Base-by-base conservation (phyloP, 2,888 invertebrate genomes). In the Pandemis heparana region DNA sequence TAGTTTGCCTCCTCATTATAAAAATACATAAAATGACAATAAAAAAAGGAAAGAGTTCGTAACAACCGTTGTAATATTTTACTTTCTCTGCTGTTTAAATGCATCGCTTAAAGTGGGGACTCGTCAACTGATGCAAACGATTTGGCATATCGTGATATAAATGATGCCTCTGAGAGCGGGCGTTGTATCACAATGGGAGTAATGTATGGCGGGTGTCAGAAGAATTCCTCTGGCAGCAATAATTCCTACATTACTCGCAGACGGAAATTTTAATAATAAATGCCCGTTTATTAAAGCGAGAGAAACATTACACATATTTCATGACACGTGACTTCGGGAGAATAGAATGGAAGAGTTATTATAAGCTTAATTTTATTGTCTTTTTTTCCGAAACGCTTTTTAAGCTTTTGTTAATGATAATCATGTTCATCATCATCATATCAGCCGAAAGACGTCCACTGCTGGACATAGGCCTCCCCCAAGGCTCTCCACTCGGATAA, bases 171-270 rank as follows among this genome's bases (percentile, higher is more conserved):
- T 46, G 63, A 64, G 23, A n/a, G 32, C n/a, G n/a, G 51, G 16
- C 64, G 43, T 43, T 51, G 64, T 51, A 64, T 64, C 16, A 64
- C 64, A 51, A 65, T 51, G 16, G 38, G 23, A n/a, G 46, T 63
- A 46, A 63, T 46, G 16, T 48, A 39, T 7, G 16, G 51, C 51
- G 14, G n/a, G n/a, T 41, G 63, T 65, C 65, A 6, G 32, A 39
- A n/a, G 46, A 65, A 65, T 48, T 51, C 60, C 38, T 51, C 48
- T n/a, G 23, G 51, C 38, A 6, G 65, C 51, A 65, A 38, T 65
- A 65, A 65, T 51, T 65, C 38, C n/a, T 14, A 12, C 65, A 65
- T 65, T 65, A 65, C 48, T 51, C 51, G 23, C 65, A 65, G 51
- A 16, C 38, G 23, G n/a, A 12, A 63, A 51, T 51, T 48, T 38